Conservation (phyloP, 2,797 vertebrate genomes). For the Siniperca scherzeri region DNA sequence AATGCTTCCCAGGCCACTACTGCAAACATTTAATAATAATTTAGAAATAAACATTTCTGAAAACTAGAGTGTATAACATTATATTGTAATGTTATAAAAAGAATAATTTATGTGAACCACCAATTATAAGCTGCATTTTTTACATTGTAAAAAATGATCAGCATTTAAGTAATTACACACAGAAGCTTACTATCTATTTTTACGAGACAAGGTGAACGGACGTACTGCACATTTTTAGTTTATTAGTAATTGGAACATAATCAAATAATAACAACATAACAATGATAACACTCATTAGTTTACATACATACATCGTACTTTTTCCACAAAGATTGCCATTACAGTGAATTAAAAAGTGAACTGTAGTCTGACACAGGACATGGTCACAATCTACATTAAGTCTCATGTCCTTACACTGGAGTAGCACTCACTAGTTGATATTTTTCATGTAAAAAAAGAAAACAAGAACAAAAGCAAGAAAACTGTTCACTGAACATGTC, state of each 20-base stretch:
- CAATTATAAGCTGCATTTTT: background rate
- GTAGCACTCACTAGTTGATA: conserved; percentile 70
- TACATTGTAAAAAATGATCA: background rate
- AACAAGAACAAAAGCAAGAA: conserved; percentile 61
- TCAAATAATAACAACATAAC: conserved; percentile 82
- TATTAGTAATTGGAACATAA: conserved; percentile 87
- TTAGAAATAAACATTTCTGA: background rate
- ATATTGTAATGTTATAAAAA: background rate
- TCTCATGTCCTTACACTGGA: conserved; percentile 71
- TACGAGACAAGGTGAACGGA: conserved; percentile 20
- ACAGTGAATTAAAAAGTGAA: conserved; percentile 79
- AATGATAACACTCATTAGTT: conserved; percentile 83
- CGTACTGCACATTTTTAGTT: conserved; percentile 75
- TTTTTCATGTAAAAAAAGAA: conserved; percentile 66
- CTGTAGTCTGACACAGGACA: conserved; percentile 73
- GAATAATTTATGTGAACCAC: conserved; percentile 5
- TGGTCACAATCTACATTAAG: conserved; percentile 66
- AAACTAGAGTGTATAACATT: background rate
- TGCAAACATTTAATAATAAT: conserved; percentile 2
- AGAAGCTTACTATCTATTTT: background rate
- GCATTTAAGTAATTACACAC: background rate
- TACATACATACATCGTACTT: conserved; percentile 70
- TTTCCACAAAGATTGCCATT: conserved; percentile 80
- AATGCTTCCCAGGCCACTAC: background rate
- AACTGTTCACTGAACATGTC: conserved; percentile 67